Base-by-base conservation (phyloP, 2,797 vertebrate genomes). In the Coccyzus lansbergi region DNA sequence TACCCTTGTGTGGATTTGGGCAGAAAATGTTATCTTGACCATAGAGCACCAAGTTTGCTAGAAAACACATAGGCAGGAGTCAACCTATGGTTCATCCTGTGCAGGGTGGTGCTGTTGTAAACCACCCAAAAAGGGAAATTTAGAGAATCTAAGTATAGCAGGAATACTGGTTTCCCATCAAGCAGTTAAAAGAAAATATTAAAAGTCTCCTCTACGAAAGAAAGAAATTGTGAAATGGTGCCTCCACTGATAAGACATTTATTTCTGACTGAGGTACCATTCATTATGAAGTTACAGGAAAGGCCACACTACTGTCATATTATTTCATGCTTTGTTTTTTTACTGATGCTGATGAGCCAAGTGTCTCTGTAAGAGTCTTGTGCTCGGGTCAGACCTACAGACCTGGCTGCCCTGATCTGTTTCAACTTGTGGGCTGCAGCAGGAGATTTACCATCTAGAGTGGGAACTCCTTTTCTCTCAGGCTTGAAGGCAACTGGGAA, bases 1-100 rank as follows among this genome's bases (percentile, higher is more conserved):
- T 5, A 72, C 8, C 4, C 25, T 25, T 1, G 1, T 0, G 0
- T 26, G 46, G 13, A 42, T 86, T 74, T 9, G 3, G 44, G 21
- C 22, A 64, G 49, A 60, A 86, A 74, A 67, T 22, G 10, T 6
- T n/a, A 10, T 69, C 33, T 70, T 88, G 76, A 44, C 25, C 9
- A 11, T 4, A 12, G 1, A 74, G 13, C 36, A 20, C 15, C 24
- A 17, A 0, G 2, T 15, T 67, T 52, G 8, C 53, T 59, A 24
- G 42, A 53, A 89, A 75, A 88, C 7, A 14, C 9, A 4, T 8
- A 60, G 36, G 53, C 60, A 24, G 15, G 16, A 84, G 28, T 49
- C 58, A 86, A n/a, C 33, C 33, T 36, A 36, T 59, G 28, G 15
- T 6, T 8, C 16, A 29, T 42, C 34, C 67, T 53, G 20, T 1